phyloP scores from a whole-genome alignment of 2,113 vertebrate genomes.

The Fregetta grallaria region DNA sequence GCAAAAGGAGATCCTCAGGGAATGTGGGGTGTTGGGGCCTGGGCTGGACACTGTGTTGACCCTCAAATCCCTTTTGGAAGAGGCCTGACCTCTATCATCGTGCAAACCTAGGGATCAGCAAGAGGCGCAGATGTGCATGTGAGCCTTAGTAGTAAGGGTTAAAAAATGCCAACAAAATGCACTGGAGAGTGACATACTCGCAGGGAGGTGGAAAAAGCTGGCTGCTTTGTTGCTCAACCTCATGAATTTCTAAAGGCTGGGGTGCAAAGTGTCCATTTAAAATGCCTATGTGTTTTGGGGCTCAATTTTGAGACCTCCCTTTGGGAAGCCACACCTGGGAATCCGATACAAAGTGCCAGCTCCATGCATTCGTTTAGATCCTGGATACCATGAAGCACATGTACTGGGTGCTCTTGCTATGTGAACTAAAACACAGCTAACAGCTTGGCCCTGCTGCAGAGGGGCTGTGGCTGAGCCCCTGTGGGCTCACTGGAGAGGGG shows the following conservation, averaged over 20 bases:
- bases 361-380: rapidly evolving
- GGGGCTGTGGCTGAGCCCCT: neutral
- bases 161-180: neutral
- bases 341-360: neutral
- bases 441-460: neutral
- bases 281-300: rapidly evolving
- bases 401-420: too few species aligned
- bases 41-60: neutral
- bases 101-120: neutral
- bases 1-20: neutral
- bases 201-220: neutral
- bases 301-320: neutral
- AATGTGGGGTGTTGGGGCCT: neutral
- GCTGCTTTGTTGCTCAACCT: neutral
- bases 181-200: neutral
- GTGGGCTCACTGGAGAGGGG: neutral
- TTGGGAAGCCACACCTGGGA: neutral
- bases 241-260: neutral
- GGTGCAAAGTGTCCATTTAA: neutral
- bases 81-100: neutral
- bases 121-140: rapidly evolving
- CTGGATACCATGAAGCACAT: rapidly evolving
- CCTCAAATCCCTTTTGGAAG: neutral
- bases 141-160: neutral
- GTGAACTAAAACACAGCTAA: neutral